These are phyloP conservation scores for Nymphicus hollandicus DNA, from an alignment of 2,113 vertebrate genomes.

Conservation along the genomic window DNA sequence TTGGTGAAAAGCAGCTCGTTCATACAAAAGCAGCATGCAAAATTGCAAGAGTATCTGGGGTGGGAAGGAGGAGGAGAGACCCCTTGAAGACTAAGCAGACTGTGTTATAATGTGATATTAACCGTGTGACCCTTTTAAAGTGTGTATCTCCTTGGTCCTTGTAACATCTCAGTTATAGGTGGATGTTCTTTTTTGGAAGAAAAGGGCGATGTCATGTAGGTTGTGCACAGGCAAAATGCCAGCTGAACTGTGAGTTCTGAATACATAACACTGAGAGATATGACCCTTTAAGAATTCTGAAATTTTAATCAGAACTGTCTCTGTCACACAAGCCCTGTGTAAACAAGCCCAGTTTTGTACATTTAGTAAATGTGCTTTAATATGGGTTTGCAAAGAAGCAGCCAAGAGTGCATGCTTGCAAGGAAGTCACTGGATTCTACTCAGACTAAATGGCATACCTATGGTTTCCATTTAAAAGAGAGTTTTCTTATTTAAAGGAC, in stretches of 20 bases:
- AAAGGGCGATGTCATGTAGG: neutral
- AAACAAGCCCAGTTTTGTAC: neutral
- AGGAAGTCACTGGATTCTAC: neutral
- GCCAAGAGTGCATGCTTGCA: neutral
- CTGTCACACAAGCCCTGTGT: neutral
- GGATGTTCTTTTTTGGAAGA: neutral
- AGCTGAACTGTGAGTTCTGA: neutral
- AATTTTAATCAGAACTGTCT: neutral
- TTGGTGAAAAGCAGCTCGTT: slow-evolving; percentile 5
- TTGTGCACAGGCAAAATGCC: neutral
- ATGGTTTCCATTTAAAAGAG: neutral
- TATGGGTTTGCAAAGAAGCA: neutral
- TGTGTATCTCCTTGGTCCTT: neutral
- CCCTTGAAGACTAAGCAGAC: neutral
- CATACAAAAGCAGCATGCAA: neutral
- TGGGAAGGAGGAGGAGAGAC: neutral
- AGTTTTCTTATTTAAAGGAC: neutral
- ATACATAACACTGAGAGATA: neutral
- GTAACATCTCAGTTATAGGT: neutral
- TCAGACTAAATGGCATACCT: neutral
- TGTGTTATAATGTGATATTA: too few species aligned
- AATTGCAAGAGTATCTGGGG: neutral
- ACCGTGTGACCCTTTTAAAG: neutral
- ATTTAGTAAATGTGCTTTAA: neutral
- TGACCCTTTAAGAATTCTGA: neutral